Base-by-base conservation (phyloP, 2,113 vertebrate species). In the Sphyrna mokarran region DNA sequence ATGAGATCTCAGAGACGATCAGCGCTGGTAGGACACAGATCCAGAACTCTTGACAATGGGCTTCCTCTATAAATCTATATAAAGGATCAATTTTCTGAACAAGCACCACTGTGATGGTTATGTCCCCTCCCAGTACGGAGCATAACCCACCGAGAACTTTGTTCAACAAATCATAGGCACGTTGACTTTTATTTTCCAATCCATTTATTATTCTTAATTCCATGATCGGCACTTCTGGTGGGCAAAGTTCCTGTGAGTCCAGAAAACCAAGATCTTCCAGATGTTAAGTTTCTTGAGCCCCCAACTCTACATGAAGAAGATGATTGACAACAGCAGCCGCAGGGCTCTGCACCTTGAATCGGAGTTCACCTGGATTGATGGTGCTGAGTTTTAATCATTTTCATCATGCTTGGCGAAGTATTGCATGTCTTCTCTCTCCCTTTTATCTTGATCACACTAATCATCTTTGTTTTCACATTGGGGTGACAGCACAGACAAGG, bases 371-470 rank as follows among this genome's bases (percentile, higher is more conserved):
- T 37, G 87, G 58, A 63, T 63, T 63, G 33, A 3, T 7, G 29
- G n/a, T 33, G 29, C n/a, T 37, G 2, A 0, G 29, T 37, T 66
- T 93, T 48, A 33, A 70, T 54, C 16, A 48, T 72, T 9, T 68
- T 23, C 4, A 40, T 68, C 8, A 48, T 3, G 40, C n/a, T 48
- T 7, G 13, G 94, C 76, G 40, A 54, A 76, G 69, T 33, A 95
- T n/a, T 43, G n/a, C 40, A 72, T 0, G 20, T 33, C 40, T 29
- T 94, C 11, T 48, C 93, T 94, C 40, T 94, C 37, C 37, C 93
- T 94, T 93, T 72, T 54, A 33, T 43, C 22, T 8, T 72, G 94
- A 95, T 72, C 54, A 70, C 26, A 95, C 68, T 72, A 95, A 95
- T 95, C 43, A 72, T 72, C 26, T 70, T 72, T 95, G 69, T 70